Conservation (phyloP, 2,797 vertebrate species). For the Sparus aurata region DNA sequence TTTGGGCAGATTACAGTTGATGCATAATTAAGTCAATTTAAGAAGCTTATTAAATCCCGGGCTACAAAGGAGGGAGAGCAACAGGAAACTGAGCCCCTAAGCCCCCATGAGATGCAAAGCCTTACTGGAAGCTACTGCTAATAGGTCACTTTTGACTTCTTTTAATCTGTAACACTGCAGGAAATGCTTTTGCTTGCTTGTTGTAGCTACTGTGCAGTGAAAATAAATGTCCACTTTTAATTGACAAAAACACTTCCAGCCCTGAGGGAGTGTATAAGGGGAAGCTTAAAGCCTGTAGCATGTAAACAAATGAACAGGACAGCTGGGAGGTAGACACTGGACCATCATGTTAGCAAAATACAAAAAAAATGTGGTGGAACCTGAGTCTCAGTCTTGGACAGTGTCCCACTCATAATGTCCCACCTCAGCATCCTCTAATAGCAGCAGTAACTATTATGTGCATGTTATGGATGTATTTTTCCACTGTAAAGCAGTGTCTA, state of each 20-base stretch:
- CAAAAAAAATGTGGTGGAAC: not conserved
- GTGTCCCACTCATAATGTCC: not conserved
- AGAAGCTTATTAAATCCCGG: constrained; percentile 77
- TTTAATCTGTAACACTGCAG: constrained; percentile 19
- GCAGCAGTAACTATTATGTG: not conserved
- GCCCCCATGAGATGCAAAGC: constrained; percentile 46
- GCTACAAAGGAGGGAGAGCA: constrained; percentile 56
- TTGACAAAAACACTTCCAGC: not conserved
- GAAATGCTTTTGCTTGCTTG: not conserved
- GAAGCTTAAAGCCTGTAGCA: not conserved
- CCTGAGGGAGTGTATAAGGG: not conserved
- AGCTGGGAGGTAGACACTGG: not conserved
- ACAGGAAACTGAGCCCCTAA: constrained; percentile 67
- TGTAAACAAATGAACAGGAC: constrained; percentile 1
- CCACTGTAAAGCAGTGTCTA: too few species aligned
- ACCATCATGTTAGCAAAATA: too few species aligned
- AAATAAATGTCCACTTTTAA: constrained; percentile 5
- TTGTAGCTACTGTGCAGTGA: not conserved
- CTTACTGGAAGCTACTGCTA: constrained; percentile 33
- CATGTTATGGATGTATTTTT: not conserved
- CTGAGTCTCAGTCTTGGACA: not conserved
- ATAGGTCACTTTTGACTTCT: constrained; percentile 11
- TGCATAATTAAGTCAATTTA: constrained; percentile 80
- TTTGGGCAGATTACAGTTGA: constrained; percentile 72
- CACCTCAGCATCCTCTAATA: not conserved